These are phyloP conservation scores for Spilarctia lutea DNA, from an alignment of 2,888 invertebrate genomes.

Conservation along the genomic window DNA sequence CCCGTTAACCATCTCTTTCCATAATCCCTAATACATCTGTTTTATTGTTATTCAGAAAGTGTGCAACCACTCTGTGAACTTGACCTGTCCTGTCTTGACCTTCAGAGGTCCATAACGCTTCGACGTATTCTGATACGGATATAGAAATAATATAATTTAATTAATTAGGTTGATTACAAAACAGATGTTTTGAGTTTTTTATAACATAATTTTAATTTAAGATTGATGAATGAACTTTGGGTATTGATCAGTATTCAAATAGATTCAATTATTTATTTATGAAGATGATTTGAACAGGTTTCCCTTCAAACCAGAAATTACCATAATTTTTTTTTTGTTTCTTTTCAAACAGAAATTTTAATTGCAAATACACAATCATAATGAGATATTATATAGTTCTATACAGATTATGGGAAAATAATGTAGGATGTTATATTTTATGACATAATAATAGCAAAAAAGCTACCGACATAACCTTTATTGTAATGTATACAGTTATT, in stretches of 20 bases:
- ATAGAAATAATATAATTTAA: neutral
- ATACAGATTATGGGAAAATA: neutral
- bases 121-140: neutral
- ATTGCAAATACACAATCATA: neutral
- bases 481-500: neutral
- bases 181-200: no score
- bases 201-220: no score
- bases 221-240: neutral
- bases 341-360: neutral
- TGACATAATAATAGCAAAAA: neutral
- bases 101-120: neutral
- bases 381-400: neutral
- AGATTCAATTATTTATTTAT: no score
- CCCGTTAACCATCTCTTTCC: no score
- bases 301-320: neutral
- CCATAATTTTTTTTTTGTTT: neutral
- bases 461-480: rapidly evolving
- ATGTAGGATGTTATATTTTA: neutral
- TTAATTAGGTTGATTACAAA: no score
- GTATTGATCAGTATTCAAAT: neutral
- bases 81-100: no score
- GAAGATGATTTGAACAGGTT: neutral
- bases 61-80: no score
- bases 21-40: no score
- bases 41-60: no score